phyloP scores from a whole-genome alignment of 1,140 invertebrate species.

The Ctenoplectra terminalis region DNA sequence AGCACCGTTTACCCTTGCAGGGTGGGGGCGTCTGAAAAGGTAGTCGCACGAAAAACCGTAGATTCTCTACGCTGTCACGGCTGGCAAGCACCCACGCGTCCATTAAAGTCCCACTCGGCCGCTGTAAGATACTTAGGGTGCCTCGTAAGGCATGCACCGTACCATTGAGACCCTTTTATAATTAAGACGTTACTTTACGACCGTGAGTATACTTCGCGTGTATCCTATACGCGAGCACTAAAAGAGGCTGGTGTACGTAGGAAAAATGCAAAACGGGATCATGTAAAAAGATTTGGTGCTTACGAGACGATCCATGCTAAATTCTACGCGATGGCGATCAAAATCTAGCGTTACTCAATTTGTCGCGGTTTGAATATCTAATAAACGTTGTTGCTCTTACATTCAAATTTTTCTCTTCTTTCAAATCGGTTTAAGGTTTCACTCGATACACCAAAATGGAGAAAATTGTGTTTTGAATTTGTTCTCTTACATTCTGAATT shows the following conservation, averaged over 20 bases:
- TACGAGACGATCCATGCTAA: neutral
- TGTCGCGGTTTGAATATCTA: neutral
- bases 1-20: constrained; percentile 41
- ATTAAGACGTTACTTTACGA: constrained; percentile 80
- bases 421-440: too few relatives aligned
- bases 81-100: constrained; percentile 71
- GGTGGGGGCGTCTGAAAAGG: constrained; percentile 47
- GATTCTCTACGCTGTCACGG: constrained; percentile 56
- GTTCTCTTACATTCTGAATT: too few relatives aligned
- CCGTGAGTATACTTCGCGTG: constrained; percentile 46
- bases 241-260: neutral
- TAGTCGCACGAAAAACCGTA: constrained; percentile 64
- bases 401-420: neutral
- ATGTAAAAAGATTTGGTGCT: neutral
- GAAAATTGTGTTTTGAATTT: too few relatives aligned
- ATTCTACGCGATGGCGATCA: neutral
- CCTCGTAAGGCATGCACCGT: constrained; percentile 67
- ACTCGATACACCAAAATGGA: too few relatives aligned
- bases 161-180: constrained; percentile 72
- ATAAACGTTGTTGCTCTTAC: neutral
- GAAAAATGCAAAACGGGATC: neutral
- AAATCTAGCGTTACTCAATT: neutral
- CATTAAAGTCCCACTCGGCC: constrained; percentile 66
- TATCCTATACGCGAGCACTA: constrained; percentile 4
- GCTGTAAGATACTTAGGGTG: constrained; percentile 67